Conservation (phyloP, 2,888 invertebrate species). For the Scelioninae gen. 2 region DNA sequence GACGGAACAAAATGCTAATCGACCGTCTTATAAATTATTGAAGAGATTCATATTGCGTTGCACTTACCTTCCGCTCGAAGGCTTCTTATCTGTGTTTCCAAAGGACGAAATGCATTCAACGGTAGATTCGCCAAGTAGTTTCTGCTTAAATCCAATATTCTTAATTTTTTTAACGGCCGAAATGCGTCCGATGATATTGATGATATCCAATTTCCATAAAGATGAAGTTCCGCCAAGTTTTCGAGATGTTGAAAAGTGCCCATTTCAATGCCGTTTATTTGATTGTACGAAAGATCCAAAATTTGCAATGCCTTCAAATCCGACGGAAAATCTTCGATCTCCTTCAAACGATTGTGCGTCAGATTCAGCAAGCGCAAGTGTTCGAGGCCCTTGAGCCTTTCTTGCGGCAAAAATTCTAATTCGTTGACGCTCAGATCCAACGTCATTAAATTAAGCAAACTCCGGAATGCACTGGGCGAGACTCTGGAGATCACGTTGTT, state of each 20-base stretch:
- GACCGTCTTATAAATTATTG: slow-evolving; percentile 15
- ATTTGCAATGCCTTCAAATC: slow-evolving; percentile 87
- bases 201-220: slow-evolving; percentile 90
- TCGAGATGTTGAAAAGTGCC: slow-evolving; percentile 86
- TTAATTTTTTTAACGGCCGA: slow-evolving; percentile 84
- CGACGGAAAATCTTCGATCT: slow-evolving; percentile 87
- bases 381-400: slow-evolving; percentile 87
- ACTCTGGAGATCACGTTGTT: slow-evolving; percentile 86
- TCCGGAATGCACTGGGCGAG: slow-evolving; percentile 90
- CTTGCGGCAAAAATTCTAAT: slow-evolving; percentile 88
- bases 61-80: slow-evolving; percentile 87
- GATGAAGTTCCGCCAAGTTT: slow-evolving; percentile 85
- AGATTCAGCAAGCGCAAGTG: slow-evolving; percentile 86
- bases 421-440: slow-evolving; percentile 90
- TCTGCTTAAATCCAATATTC: slow-evolving; percentile 85
- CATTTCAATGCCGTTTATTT: slow-evolving; percentile 85
- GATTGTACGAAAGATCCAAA: slow-evolving; percentile 89
- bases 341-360: slow-evolving; percentile 88
- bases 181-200: slow-evolving; percentile 87
- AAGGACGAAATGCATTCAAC: slow-evolving; percentile 84
- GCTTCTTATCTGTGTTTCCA: slow-evolving; percentile 89
- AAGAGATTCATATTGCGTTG: slow-evolving; percentile 19
- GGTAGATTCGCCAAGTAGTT: slow-evolving; percentile 90
- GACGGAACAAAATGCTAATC: slow-evolving; percentile 1
- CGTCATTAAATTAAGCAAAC: slow-evolving; percentile 84